Conservation (phyloP, 30 jellyfish, hydroid and myxozoan species). For the Aurelia aurita region DNA sequence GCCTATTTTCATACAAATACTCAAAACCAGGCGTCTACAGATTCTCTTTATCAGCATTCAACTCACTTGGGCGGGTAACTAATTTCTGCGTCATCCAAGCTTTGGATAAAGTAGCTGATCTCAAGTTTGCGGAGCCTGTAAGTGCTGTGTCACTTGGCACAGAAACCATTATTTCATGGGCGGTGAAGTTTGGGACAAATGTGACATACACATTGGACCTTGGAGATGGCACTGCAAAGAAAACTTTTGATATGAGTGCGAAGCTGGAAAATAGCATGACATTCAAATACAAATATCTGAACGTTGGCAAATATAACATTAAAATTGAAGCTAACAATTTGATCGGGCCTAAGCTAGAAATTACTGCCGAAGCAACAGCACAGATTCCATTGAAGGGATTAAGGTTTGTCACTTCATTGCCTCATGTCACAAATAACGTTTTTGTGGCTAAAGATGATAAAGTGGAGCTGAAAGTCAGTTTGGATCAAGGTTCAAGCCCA, state of each 20-base stretch:
- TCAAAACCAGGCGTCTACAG: slow-evolving; percentile 79
- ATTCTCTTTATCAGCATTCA: slow-evolving; percentile 58
- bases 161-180: slow-evolving; percentile 72
- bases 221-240: slow-evolving; percentile 79
- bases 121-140: slow-evolving; percentile 49
- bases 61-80: slow-evolving; percentile 71
- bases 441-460: slow-evolving; percentile 65
- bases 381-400: slow-evolving; percentile 73
- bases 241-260: slow-evolving; percentile 10
- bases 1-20: slow-evolving; percentile 29
- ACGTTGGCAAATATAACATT: slow-evolving; percentile 58
- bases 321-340: slow-evolving; percentile 69
- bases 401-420: slow-evolving; percentile 29
- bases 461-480: slow-evolving; percentile 27
- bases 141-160: slow-evolving; percentile 67
- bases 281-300: slow-evolving; percentile 34
- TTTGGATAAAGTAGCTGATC: slow-evolving; percentile 63
- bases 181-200: slow-evolving; percentile 80
- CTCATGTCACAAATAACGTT: slow-evolving; percentile 57
- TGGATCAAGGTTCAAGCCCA: slow-evolving; percentile 72
- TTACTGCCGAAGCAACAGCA: slow-evolving; percentile 56
- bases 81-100: slow-evolving; percentile 52
- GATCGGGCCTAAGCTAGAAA: slow-evolving; percentile 40
- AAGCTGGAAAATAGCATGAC: slow-evolving; percentile 13
- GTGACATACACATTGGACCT: slow-evolving; percentile 75